Base-by-base conservation (phyloP, 2,888 invertebrate species). In the Dynastes grantii region DNA sequence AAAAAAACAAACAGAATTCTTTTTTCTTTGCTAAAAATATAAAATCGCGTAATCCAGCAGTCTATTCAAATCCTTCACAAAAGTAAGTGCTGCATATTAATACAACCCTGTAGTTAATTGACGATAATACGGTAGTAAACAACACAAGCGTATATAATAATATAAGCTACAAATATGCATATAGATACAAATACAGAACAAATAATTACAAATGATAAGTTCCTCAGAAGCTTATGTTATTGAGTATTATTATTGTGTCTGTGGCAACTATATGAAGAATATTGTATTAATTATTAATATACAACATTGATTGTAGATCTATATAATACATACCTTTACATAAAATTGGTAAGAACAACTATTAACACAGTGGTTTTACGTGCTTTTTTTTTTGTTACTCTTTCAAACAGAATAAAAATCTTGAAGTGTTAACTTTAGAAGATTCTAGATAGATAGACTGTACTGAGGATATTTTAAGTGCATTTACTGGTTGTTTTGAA, bases 121-220 rank as follows among this genome's bases (percentile, higher is more conserved):
- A 51, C 4, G 68, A 68, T 68, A 68, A 51, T 51, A 51, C 45
- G 49, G 13, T 16, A 58, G 51, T 16, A 32, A 71, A 71, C 32
- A 71, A 9, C 37, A 58, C 32, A 51, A 22, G 13, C 51, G 29
- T 53, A 68, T 22, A 67, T 40, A 45, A 40, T n/a, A 40, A 67
- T 65, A 65, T 40, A 63, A 11, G 22, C 63, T 2, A 29, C 27
- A 8, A 40, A 45, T 22, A 45, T 40, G 27, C 27, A 68, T 29
- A 58, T 40, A 40, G 16, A 73, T 37, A 58, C 37, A 58, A 58
- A 73, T 37, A 55, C 73, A 73, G 58, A 58, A 22, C 58, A 73
- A 73, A 73, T 73, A 73, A 73, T 73, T 55, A 58, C 58, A 71
- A 58, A 29, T 71, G 71, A 71, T 73, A 73, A 73, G 16, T 22